A percentile compares a stretch with the other conserved stretches of the same genome.
These are phyloP conservation scores for Zaprionus africanus DNA, from an alignment of 1,140 invertebrate genomes.

Conservation along the genomic window DNA sequence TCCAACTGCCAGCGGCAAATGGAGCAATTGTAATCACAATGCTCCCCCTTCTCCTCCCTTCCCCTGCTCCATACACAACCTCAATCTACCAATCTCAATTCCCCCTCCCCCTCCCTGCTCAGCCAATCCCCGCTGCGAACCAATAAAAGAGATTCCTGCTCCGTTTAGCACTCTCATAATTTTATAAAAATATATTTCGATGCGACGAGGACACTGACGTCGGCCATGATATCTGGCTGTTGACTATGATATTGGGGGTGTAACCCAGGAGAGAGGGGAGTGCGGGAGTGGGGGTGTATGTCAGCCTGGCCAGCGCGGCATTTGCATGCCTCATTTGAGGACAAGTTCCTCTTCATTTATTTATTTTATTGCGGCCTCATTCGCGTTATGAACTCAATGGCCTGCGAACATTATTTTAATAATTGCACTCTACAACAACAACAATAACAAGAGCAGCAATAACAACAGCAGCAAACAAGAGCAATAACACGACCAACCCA, in stretches of 20 bases:
- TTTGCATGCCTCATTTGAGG: conserved; percentile 81
- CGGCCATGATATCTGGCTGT: conserved; percentile 38
- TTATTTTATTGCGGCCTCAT: conserved; percentile 84
- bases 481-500: conserved; percentile 24
- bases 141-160: conserved; percentile 27
- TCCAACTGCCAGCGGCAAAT: conserved; percentile 18
- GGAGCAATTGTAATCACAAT: conserved; percentile 34
- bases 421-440: conserved; percentile 67
- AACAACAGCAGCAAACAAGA: conserved; percentile 36
- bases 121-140: not conserved
- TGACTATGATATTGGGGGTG: conserved; percentile 4
- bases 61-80: not conserved
- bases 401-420: conserved; percentile 82
- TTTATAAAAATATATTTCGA: conserved; percentile 72
- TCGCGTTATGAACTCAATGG: conserved; percentile 84
- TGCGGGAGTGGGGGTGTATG: not conserved
- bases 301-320: conserved; percentile 47
- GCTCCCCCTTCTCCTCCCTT: not conserved
- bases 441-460: conserved; percentile 14
- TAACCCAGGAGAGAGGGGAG: not conserved
- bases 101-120: not conserved
- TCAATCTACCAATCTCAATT: not conserved
- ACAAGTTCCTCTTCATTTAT: conserved; percentile 83
- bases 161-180: conserved; percentile 26
- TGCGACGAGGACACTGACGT: conserved; percentile 44